These are phyloP conservation scores for Diaperis boleti DNA, from an alignment of 2,888 invertebrate species.

Conservation along the genomic window DNA sequence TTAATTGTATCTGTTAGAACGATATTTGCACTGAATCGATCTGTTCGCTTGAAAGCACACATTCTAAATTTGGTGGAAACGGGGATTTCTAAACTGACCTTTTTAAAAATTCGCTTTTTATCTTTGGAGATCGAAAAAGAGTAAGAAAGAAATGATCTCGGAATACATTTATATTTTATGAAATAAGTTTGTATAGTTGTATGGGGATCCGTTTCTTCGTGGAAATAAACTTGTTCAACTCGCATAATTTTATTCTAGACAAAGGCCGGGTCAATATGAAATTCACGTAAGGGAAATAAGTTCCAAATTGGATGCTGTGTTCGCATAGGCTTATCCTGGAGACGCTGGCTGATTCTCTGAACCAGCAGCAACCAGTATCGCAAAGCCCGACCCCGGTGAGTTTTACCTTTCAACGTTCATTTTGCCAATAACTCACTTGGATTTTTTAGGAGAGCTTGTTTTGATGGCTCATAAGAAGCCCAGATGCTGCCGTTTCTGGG, in stretches of 20 bases:
- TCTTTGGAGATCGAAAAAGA: conserved; percentile 21
- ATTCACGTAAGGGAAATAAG: conserved; percentile 59
- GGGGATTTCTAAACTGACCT: conserved; percentile 6
- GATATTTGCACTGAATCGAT: conserved; percentile 5
- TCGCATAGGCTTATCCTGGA: conserved; percentile 49
- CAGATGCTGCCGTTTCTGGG: conserved; percentile 14
- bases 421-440: conserved; percentile 32
- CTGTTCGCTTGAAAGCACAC: neutral
- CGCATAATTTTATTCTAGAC: conserved; percentile 58
- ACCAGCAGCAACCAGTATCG: conserved; percentile 21
- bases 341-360: conserved; percentile 34
- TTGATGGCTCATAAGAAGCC: conserved; percentile 9
- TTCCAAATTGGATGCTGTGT: conserved; percentile 58
- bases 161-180: conserved; percentile 57
- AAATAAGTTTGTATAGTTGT: conserved; percentile 55
- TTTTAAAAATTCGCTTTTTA: conserved; percentile 36
- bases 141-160: conserved; percentile 50
- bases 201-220: conserved; percentile 50
- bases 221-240: conserved; percentile 52
- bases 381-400: conserved; percentile 18
- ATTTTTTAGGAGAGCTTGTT: conserved; percentile 22
- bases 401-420: conserved; percentile 36
- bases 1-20: conserved; percentile 1
- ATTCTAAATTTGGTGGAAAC: neutral
- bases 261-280: conserved; percentile 57